Evolutionary conservation across 2,797 vertebrate genomes (phyloP), one percentile per base, ranked within the genome.

Genomic region (Zenarchopterus dispar): DNA sequence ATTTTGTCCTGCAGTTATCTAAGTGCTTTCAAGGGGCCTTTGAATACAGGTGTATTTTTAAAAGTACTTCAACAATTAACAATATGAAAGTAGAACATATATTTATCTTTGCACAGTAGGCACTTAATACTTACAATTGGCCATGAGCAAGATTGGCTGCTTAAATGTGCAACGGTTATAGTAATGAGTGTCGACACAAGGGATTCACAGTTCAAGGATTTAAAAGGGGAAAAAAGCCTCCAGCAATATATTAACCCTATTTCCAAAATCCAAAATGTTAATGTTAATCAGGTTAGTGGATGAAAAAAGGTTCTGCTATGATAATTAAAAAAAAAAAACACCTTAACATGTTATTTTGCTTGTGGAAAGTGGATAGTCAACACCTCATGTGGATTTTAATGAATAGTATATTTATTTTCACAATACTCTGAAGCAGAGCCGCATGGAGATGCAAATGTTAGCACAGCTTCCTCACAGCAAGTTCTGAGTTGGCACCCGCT

Each of bases 101-200:
- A 84, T 87, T 85, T 87, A 70, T 62, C 62, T 75, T 78, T 54
- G 80, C 80, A 79, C 68, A 73, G 67, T 75, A 64, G 49, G 56
- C 62, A 64, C 72, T 85, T 66, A 80, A 72, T 69, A 70, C 82
- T 57, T 75, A 62, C 70, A 87, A 88, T 77, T 79, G 62, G 58
- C 69, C 56, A 54, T 1, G 19, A 80, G 77, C 64, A 62, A 56
- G 59, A 48, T 61, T 76, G 48, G 46, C 56, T 80, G 63, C 47
- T 80, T 79, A 70, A 84, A 77, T 81, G 78, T 81, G 33, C 69
- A 77, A 48, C 55, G 36, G 64, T 77, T 73, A 56, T 72, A 76
- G 52, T 73, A 84, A 84, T 79, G 70, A 36, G 33, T 75, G 73
- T 73, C 62, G 73, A 71, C 77, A 70, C 71, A 56, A 49, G 81